These are phyloP conservation scores for Sclerurus mexicanus DNA, from an alignment of 2,113 vertebrate genomes.

Conservation along the genomic window DNA sequence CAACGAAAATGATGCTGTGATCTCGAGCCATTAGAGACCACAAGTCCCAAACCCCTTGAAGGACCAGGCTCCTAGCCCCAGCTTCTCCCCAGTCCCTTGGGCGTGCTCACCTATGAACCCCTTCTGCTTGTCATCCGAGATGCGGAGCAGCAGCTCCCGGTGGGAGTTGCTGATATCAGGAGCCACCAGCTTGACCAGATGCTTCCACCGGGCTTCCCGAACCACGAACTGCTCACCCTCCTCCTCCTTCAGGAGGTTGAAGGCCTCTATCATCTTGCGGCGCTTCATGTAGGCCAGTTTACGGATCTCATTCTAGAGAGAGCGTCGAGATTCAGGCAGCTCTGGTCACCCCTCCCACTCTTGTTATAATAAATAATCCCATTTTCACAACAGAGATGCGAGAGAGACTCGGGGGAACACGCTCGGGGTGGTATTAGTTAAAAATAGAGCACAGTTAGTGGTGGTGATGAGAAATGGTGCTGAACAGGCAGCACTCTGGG, in stretches of 20 bases:
- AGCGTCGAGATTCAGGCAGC: background rate
- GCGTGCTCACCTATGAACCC: slow-evolving; percentile 81
- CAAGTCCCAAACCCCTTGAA: background rate
- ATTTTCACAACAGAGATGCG: background rate
- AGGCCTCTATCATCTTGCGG: slow-evolving; percentile 89
- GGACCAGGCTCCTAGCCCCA: background rate
- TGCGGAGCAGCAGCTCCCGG: slow-evolving; percentile 84
- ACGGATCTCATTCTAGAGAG: slow-evolving; percentile 87
- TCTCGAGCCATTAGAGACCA: background rate
- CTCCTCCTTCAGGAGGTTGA: slow-evolving; percentile 84
- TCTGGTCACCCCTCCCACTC: background rate
- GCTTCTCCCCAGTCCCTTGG: background rate
- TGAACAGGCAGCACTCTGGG: background rate
- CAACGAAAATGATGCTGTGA: background rate
- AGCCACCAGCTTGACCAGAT: slow-evolving; percentile 79
- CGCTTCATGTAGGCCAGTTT: slow-evolving; percentile 87
- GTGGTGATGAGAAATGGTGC: background rate
- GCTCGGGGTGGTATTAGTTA: background rate
- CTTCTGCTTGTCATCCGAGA: slow-evolving; percentile 79
- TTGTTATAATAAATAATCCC: background rate
- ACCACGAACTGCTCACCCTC: slow-evolving; percentile 74
- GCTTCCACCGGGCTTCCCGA: slow-evolving; percentile 80
- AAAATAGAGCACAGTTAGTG: background rate
- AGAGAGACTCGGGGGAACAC: background rate
- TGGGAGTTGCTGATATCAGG: slow-evolving; percentile 83